Evolutionary conservation across 1,140 invertebrate genomes (phyloP), one percentile per base, ranked within the genome.

Genomic region (Probaryconus sp.): DNA sequence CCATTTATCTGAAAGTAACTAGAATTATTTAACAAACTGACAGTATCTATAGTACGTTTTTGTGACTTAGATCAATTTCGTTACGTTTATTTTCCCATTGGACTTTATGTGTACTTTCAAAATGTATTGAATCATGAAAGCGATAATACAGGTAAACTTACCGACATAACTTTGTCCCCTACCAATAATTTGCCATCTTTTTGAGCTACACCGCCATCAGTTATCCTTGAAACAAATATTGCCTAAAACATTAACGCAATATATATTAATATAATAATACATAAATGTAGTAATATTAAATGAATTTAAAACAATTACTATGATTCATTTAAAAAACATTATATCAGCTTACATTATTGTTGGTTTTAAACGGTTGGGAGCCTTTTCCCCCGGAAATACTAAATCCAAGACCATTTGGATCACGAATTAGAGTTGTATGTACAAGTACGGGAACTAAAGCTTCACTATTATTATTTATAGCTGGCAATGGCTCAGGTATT

Each of bases 331-430:
- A 4, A 28, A 33, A 56, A 43, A 18, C 14, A n/a, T n/a, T n/a
- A n/a, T n/a, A n/a, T n/a, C n/a, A 47, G 82, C 87, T 89, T 86
- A 91, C 91, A 75, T 92, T 90, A 14, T 85, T 89, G 78, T 87
- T 90, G 55, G 90, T 90, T 79, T 93, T 93, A 83, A 93, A 97
- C 0, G 95, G 92, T 16, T 94, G 92, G 16, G 95, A 96, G 31
- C 95, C 95, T 87, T 94, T 93, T n/a, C 96, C 96, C 37, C 96
- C 96, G 3, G 96, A 95, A 85, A 98, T 98, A 84, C 96, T 97
- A 87, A 99, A 98, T 48, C 97, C 97, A 37, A 99, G 90, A 47
- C 94, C 94, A 80, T 95, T 94, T 63, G 95, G 93, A 87, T 98
- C 96, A 74, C 96, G 89, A 65, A 95, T 95, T 35, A 98, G 88